Base-by-base conservation (phyloP, 2,888 invertebrate species). In the Thysanoteuthis rhombus region DNA sequence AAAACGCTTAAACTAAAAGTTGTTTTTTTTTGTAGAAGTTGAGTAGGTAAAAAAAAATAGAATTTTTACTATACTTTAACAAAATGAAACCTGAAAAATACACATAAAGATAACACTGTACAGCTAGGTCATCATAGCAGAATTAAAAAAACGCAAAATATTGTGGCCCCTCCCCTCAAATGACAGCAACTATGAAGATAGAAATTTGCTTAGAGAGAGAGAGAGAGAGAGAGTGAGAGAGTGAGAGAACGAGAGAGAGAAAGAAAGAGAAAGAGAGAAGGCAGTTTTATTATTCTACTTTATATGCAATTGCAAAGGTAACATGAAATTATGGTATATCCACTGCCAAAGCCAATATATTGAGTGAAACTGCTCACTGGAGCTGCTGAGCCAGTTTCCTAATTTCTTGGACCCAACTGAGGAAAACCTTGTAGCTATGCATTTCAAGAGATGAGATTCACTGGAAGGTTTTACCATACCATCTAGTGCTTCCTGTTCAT, bases 321-420 rank as follows among this genome's bases (percentile, higher is more conserved):
- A 42, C 91, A 42, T 91, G 40, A 42, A 91, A 91, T 42, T 91
- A 91, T 91, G 42, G 91, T 91, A 40, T 91, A 19, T 40, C 91
- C 91, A 91, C 91, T 91, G 91, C 91, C 91, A 91, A 91, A 91
- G 91, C 91, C 40, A 91, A 91, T 91, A 75, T 75, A 42, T 91
- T 91, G 42, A 32, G 40, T 16, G 91, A 91, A 42, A 42, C 91
- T 91, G 91, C 40, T 91, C 40, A 32, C 28, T 32, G 32, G 40
- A 91, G 91, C 91, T 91, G 22, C 12, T 22, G 40, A 91, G 32
- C n/a, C 42, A 40, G 42, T 42, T 91, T 39, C 91, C 91, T 91
- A 28, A 90, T 90, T 90, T 40, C 47, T 47, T 45, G 92, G 92
- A 92, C 92, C 42, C 42, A 40, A 58, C 58, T 38, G 47, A 92